These are phyloP conservation scores for Tychaedon coryphoeus DNA, from an alignment of 2,113 vertebrate species.

Conservation along the genomic window DNA sequence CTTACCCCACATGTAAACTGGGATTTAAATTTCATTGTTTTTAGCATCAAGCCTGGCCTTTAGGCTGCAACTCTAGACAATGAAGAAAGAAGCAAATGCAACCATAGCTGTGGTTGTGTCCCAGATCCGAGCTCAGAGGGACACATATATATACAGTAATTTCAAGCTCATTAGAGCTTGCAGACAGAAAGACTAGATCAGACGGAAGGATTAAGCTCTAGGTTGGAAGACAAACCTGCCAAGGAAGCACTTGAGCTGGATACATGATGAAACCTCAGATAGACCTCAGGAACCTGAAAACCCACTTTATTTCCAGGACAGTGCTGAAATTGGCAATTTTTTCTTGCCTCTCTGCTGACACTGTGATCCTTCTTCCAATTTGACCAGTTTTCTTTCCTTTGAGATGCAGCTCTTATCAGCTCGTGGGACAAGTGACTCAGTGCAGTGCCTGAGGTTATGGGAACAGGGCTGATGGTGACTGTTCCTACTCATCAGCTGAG, in stretches of 20 bases:
- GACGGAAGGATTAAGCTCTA: not conserved
- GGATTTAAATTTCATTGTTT: not conserved
- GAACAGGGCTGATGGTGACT: not conserved
- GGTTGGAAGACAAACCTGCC: not conserved
- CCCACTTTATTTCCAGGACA: not conserved
- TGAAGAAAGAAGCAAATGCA: not conserved
- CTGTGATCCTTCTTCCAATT: not conserved
- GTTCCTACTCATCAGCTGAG: not conserved
- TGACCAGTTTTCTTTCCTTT: not conserved
- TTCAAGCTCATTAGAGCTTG: not conserved
- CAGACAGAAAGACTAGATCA: conserved; percentile 1
- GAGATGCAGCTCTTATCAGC: not conserved
- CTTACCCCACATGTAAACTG: not conserved
- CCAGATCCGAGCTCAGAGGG: not conserved
- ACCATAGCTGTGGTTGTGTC: not conserved
- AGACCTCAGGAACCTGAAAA: conserved; percentile 24
- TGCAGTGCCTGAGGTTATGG: not conserved
- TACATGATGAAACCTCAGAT: not conserved
- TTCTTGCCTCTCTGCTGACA: not conserved
- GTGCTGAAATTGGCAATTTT: not conserved
- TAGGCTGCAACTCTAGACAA: not conserved
- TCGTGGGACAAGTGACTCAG: conserved; percentile 1
- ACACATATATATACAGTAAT: not conserved
- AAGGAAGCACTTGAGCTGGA: not conserved
- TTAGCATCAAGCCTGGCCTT: not conserved